Evolutionary conservation across 1,140 invertebrate genomes (phyloP), one percentile per base, ranked within the genome.

Genomic region (Sesamia nonagrioides): DNA sequence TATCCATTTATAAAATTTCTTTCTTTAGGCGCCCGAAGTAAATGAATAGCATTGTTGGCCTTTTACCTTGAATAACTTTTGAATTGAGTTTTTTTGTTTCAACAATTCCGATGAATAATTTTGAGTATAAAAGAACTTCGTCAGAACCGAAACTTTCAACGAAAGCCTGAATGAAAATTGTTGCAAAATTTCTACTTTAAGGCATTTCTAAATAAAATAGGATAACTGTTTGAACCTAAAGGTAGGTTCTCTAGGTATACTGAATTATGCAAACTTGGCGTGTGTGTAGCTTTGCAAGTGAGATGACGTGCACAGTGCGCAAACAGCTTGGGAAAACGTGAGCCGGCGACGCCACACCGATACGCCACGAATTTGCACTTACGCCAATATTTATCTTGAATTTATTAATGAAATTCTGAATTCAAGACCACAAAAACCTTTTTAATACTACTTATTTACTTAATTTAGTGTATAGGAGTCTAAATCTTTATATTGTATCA

Each of bases 101-200:
- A 68, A 68, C 63, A 68, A 68, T 68, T 68, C 18, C 40, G 40
- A 68, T 68, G 63, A 68, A 68, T 68, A 68, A 68, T 68, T 68
- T 63, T 27, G 9, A 48, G 15, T 68, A 6, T 48, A 68, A 68
- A 68, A 68, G 63, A 50, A 68, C 21, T 48, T 68, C 35, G 6
- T 61, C 33, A n/a, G 63, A 68, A 68, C 42, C 4, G 18, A 27
- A 68, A 68, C 63, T 48, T 68, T 68, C 40, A 68, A 48, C 50
- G 40, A 50, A 68, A 68, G 40, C 37, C 37, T 66, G 37, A 66
- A 68, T 17, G 60, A 68, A 48, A 9, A 68, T 45, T 61, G 21
- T 48, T 33, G 42, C 33, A 8, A 68, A 48, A 33, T 27, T 68
- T 68, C n/a, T 8, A 50, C 21, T 48, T 68, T 27, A 17, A n/a